Evolutionary conservation across 2,888 invertebrate species (phyloP).

Genomic region (Cephus runcator): DNA sequence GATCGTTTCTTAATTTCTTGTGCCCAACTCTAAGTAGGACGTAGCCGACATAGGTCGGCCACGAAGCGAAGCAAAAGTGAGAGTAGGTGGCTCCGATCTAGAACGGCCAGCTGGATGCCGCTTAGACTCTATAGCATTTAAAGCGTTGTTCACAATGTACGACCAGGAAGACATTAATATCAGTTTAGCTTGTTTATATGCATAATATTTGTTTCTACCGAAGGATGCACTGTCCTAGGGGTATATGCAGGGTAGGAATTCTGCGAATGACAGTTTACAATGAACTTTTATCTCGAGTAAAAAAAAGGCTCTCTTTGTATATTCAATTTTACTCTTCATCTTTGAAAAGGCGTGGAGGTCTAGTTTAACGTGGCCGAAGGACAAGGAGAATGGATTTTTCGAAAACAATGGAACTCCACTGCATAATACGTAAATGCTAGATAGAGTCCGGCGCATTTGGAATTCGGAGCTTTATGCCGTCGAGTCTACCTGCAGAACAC

Average conservation of each 20-base stretch:
- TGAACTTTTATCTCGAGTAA: neutral
- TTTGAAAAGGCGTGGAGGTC: neutral
- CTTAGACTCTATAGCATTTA: neutral
- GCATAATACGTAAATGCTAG: neutral
- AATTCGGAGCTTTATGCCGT: neutral
- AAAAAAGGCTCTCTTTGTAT: neutral
- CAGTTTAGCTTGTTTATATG: neutral
- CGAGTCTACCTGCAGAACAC: neutral
- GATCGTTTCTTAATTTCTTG: conserved; percentile 8
- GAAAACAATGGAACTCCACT: neutral
- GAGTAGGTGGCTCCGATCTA: conserved; percentile 43
- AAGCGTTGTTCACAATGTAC: neutral
- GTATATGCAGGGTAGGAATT: too few species aligned
- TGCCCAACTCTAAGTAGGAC: conserved; percentile 39
- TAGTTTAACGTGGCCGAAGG: neutral
- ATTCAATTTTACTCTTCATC: neutral
- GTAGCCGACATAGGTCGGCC: conserved; percentile 49
- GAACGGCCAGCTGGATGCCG: conserved; percentile 28
- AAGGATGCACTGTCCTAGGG: neutral
- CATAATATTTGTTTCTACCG: neutral
- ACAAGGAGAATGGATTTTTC: neutral
- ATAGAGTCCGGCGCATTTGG: neutral
- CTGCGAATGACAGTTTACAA: neutral
- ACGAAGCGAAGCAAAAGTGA: conserved; percentile 46
- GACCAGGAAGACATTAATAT: neutral